phyloP scores from a whole-genome alignment of 1,140 invertebrate genomes.

The Magallana gigas region DNA sequence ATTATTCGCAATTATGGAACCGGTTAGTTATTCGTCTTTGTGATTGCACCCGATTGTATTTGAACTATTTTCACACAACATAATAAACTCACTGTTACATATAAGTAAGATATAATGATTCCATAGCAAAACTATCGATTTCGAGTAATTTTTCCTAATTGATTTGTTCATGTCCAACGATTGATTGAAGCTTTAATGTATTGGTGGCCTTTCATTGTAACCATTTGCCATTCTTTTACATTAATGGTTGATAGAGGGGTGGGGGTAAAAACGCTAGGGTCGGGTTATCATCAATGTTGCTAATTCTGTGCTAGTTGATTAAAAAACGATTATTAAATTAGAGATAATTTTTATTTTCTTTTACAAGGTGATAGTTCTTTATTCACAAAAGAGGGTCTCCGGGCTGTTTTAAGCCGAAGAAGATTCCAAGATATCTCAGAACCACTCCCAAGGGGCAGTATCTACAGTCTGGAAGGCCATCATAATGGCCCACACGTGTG shows the following conservation, averaged over 20 bases:
- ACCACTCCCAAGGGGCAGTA: constrained; percentile 37
- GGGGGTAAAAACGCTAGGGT: too few relatives aligned
- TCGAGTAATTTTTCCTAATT: not conserved
- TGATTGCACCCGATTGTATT: constrained; percentile 70
- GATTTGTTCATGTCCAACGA: too few relatives aligned
- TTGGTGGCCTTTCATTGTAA: too few relatives aligned
- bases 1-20: constrained; percentile 61
- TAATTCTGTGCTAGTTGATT: too few relatives aligned
- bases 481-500: constrained; percentile 61
- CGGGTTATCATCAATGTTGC: too few relatives aligned
- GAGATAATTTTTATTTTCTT: too few relatives aligned
- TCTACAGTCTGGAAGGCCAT: constrained; percentile 53
- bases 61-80: not conserved
- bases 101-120: constrained; percentile 12
- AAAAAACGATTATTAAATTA: too few relatives aligned
- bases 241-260: too few relatives aligned
- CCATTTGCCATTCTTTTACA: too few relatives aligned
- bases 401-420: constrained; percentile 46
- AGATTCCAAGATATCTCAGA: constrained; percentile 53
- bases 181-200: too few relatives aligned
- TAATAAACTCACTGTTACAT: too few relatives aligned
- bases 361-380: constrained; percentile 6
- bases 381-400: constrained; percentile 51
- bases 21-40: constrained; percentile 69
- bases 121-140: constrained; percentile 58